A percentile compares a stretch with the other conserved stretches of the same genome.
These are phyloP conservation scores for Gryllus bimaculatus DNA, from an alignment of 1,140 invertebrate genomes.

Conservation along the genomic window DNA sequence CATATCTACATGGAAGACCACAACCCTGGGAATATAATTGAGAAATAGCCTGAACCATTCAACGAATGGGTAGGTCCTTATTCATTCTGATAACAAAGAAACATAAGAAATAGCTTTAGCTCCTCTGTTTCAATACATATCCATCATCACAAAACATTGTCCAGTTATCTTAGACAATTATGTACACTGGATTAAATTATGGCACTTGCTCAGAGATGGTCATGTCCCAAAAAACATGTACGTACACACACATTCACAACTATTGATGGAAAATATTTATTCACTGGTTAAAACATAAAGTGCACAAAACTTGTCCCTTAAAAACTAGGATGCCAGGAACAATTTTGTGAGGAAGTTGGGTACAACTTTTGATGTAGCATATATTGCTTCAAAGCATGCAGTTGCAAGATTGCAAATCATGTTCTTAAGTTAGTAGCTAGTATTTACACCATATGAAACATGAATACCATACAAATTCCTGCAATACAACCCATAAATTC, in stretches of 20 bases:
- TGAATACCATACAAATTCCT: background rate
- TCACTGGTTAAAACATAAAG: background rate
- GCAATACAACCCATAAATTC: background rate
- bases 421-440: background rate
- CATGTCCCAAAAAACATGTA: background rate
- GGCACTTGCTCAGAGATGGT: background rate
- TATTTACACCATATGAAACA: background rate
- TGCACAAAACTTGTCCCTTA: background rate
- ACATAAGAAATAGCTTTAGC: background rate
- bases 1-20: slow-evolving; percentile 4
- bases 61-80: background rate
- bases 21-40: background rate
- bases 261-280: background rate
- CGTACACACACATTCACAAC: background rate
- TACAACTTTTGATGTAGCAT: background rate
- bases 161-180: background rate
- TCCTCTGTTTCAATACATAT: background rate
- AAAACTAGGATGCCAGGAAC: background rate
- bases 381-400: background rate
- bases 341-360: background rate
- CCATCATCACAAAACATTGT: background rate
- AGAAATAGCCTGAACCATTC: background rate
- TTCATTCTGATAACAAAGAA: background rate
- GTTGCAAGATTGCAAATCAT: background rate
- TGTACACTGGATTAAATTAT: background rate